These are phyloP conservation scores for Sisyra terminalis DNA, from an alignment of 2,888 invertebrate genomes.

Conservation along the genomic window DNA sequence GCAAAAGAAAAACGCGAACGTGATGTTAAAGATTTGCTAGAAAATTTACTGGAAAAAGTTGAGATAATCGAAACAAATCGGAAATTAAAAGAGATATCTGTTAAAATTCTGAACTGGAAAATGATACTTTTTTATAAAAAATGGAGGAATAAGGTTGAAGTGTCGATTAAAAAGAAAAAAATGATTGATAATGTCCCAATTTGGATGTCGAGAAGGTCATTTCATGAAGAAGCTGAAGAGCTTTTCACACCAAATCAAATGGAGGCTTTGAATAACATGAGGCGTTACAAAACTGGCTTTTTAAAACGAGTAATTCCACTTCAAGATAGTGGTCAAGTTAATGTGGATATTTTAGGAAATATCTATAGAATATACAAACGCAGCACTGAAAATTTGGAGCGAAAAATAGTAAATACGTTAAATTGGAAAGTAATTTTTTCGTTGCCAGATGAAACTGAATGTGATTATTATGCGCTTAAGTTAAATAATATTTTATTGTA, in stretches of 20 bases:
- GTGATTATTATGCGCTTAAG: slow-evolving; percentile 26
- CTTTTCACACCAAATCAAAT: slow-evolving; percentile 28
- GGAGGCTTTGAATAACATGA: slow-evolving; percentile 27
- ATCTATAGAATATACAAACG: slow-evolving; percentile 15
- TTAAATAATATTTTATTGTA: slow-evolving; percentile 31
- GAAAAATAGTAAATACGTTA: slow-evolving; percentile 17
- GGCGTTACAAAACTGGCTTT: slow-evolving; percentile 30
- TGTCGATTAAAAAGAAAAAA: slow-evolving; percentile 28
- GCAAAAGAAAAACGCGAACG: slow-evolving; percentile 17
- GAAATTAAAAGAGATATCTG: slow-evolving; percentile 24
- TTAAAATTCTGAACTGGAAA: slow-evolving; percentile 20
- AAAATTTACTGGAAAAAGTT: slow-evolving; percentile 22
- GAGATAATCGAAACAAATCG: slow-evolving; percentile 21
- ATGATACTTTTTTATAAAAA: slow-evolving; percentile 25
- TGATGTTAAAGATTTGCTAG: slow-evolving; percentile 20
- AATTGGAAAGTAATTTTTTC: slow-evolving; percentile 48
- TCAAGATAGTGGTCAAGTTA: slow-evolving; percentile 16
- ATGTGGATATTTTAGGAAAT: slow-evolving; percentile 17
- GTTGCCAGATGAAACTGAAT: slow-evolving; percentile 32
- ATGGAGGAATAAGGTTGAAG: slow-evolving; percentile 28
- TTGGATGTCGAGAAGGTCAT: slow-evolving; percentile 29
- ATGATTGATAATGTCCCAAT: slow-evolving; percentile 36
- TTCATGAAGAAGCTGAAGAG: slow-evolving; percentile 26
- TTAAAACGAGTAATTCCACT: slow-evolving; percentile 14
- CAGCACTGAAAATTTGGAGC: slow-evolving; percentile 27